A percentile compares a stretch with the other conserved stretches of the same genome.
phyloP scores from a whole-genome alignment of 2,888 invertebrate genomes.

The Folsomia manolachei region DNA sequence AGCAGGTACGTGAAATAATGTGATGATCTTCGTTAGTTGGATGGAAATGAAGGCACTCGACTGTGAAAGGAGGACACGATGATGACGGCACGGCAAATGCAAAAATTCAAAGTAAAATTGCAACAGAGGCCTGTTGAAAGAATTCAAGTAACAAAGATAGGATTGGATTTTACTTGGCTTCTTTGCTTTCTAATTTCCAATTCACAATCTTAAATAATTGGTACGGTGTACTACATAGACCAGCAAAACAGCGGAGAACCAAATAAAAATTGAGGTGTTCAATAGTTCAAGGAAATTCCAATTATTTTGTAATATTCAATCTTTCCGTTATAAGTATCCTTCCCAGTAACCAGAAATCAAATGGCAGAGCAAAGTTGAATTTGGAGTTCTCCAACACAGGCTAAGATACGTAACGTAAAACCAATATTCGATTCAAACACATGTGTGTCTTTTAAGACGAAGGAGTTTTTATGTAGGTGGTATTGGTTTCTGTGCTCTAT shows the following conservation, averaged over 20 bases:
- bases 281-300: background rate
- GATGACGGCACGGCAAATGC: background rate
- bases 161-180: background rate
- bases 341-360: too few relatives aligned
- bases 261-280: too few relatives aligned
- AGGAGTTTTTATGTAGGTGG: too few relatives aligned
- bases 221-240: background rate
- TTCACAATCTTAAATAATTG: slow-evolving; percentile 1
- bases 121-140: background rate
- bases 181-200: slow-evolving; percentile 8
- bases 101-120: slow-evolving; percentile 2
- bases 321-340: too few relatives aligned
- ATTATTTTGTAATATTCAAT: background rate
- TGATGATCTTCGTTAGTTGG: too few relatives aligned
- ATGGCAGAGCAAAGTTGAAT: too few relatives aligned
- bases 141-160: background rate
- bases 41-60: slow-evolving; percentile 8
- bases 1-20: background rate
- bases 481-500: too few relatives aligned
- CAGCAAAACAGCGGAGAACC: background rate
- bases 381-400: too few relatives aligned
- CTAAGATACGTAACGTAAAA: too few relatives aligned
- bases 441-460: too few relatives aligned
- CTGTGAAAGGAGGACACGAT: slow-evolving; percentile 7
- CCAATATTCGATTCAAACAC: too few relatives aligned